Base-by-base conservation (phyloP, 2,797 vertebrate species). In the Semotilus atromaculatus region DNA sequence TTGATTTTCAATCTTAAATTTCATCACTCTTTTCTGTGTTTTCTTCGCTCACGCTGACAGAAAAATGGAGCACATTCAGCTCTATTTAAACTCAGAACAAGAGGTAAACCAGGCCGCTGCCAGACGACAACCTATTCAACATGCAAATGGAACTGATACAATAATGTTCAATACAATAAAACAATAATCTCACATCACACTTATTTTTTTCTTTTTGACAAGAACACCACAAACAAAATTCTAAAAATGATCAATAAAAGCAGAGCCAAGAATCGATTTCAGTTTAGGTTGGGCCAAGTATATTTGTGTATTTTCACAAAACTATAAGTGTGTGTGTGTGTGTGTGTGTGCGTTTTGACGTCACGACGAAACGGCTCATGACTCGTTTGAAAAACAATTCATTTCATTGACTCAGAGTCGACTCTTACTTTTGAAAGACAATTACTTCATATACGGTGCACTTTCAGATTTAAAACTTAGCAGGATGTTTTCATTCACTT, bases 21-120 rank as follows among this genome's bases (percentile, higher is more conserved):
- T 40, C 23, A 80, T n/a, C 36, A 85, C 36, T 79, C 3, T 21
- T 68, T 80, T 87, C 70, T 87, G 18, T 72, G 29, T 85, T 82
- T 80, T 82, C 71, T 85, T 67, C 29, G 67, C 62, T 74, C 51
- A 60, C 8, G 38, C 53, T 81, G 78, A 62, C 71, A 80, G 80
- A 60, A 53, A 43, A 80, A 73, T 77, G 85, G 68, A 89, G 86
- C 80, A 58, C 78, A 88, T 80, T 86, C 70, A 79, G 83, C 87
- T 89, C 29, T 66, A 73, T 62, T 81, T 75, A 79, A 58, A 81
- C 74, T 66, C 48, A 74, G 66, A 58, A 81, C n/a, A 71, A 78
- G 31, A 38, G 43, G 62, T 83, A 78, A 80, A 75, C 53, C 55
- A 64, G n/a, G 29, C 48, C 18, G 13, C 36, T 4, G 23, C 40